Conservation (phyloP, 1,140 invertebrate species). For the Macrotrachela quadricornifera region DNA sequence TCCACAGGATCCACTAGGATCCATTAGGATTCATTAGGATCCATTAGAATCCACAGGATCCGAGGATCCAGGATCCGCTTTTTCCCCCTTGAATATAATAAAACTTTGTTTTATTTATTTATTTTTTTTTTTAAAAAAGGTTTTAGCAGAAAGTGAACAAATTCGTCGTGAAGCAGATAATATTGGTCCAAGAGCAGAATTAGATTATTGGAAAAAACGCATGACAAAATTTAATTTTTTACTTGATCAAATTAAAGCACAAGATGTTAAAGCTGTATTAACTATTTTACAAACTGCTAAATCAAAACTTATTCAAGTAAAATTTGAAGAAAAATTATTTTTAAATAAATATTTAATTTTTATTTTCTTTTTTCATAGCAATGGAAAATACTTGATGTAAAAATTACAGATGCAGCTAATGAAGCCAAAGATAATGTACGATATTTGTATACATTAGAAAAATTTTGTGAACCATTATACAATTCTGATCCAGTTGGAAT, state of each 20-base stretch:
- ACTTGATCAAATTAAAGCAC: slow-evolving; percentile 53
- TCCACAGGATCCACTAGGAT: too few species aligned
- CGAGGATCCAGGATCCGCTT: too few species aligned
- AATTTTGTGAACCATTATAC: slow-evolving; percentile 75
- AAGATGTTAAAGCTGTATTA: slow-evolving; percentile 49
- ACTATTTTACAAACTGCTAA: slow-evolving; percentile 46
- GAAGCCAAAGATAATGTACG: slow-evolving; percentile 86
- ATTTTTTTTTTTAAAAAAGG: too few species aligned
- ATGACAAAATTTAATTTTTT: slow-evolving; percentile 74
- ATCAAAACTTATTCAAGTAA: slow-evolving; percentile 53
- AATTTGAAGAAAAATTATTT: not conserved
- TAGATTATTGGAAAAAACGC: slow-evolving; percentile 88
- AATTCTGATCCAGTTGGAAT: slow-evolving; percentile 58
- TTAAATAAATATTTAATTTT: not conserved
- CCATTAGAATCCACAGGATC: too few species aligned
- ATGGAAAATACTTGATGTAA: slow-evolving; percentile 2
- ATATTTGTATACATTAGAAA: slow-evolving; percentile 77
- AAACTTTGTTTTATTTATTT: too few species aligned
- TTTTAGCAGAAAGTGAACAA: slow-evolving; percentile 37
- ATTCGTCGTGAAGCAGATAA: slow-evolving; percentile 69
- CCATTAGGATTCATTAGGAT: too few species aligned
- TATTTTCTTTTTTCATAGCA: not conserved
- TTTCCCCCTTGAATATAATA: too few species aligned
- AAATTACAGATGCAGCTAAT: slow-evolving; percentile 8
- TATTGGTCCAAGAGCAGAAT: slow-evolving; percentile 71